These are phyloP conservation scores for Trachops cirrhosus DNA, from an alignment of 2,797 vertebrate species.

Conservation along the genomic window DNA sequence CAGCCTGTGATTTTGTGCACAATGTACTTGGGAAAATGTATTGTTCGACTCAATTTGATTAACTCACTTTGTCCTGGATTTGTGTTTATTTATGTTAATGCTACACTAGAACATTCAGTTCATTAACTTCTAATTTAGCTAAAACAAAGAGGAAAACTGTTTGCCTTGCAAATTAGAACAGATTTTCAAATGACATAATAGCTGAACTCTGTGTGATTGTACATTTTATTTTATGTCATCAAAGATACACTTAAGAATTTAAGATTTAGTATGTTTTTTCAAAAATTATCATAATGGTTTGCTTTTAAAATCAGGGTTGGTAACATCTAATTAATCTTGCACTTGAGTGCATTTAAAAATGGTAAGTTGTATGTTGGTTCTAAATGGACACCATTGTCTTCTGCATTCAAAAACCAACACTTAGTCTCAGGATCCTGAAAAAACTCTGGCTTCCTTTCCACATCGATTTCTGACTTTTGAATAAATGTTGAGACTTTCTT, in stretches of 20 bases:
- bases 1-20: conserved; percentile 9
- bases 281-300: neutral
- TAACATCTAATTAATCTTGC: neutral
- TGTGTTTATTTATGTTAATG: conserved; percentile 65
- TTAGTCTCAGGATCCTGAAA: neutral
- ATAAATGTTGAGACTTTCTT: neutral
- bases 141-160: conserved; percentile 49
- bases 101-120: conserved; percentile 47
- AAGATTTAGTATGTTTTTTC: neutral
- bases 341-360: neutral
- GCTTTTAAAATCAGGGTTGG: neutral
- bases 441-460: neutral
- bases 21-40: conserved; percentile 46
- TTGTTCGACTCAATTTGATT: conserved; percentile 34
- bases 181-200: conserved; percentile 36
- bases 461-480: neutral
- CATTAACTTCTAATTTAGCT: conserved; percentile 66
- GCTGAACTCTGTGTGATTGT: conserved; percentile 19
- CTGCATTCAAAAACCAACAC: conserved; percentile 11
- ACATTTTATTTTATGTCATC: conserved; percentile 20
- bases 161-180: conserved; percentile 54
- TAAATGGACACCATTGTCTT: neutral
- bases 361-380: neutral
- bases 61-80: conserved; percentile 46
- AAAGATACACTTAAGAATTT: conserved; percentile 24